phyloP scores from a whole-genome alignment of 2,797 vertebrate genomes.

The Artibeus jamaicensis region DNA sequence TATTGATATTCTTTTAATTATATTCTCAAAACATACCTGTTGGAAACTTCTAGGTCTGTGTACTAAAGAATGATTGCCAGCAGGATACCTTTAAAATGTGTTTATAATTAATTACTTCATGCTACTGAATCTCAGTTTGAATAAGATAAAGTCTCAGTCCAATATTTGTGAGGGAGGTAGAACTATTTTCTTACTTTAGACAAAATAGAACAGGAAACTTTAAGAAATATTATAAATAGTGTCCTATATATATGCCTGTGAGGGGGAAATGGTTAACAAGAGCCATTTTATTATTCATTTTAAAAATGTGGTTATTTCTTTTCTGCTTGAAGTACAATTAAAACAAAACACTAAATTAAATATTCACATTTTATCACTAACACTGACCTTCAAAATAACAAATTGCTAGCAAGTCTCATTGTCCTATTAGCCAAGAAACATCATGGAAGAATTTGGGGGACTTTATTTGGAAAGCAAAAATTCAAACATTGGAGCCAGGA shows the following conservation, averaged over 20 bases:
- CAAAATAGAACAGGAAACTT: neutral
- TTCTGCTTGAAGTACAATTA: neutral
- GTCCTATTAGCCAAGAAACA: neutral
- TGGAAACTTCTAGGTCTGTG: neutral
- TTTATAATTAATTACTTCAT: conserved; percentile 1
- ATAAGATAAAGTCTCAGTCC: neutral
- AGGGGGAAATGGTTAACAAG: neutral
- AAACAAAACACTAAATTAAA: neutral
- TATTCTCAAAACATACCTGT: neutral
- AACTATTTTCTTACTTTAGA: neutral
- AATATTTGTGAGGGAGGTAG: neutral
- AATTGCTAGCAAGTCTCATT: neutral
- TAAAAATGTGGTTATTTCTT: neutral
- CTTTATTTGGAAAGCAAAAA: neutral
- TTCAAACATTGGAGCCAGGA: neutral
- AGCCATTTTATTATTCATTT: neutral
- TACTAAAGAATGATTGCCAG: neutral
- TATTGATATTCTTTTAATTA: conserved; percentile 7
- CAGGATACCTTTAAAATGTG: neutral
- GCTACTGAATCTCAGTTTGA: neutral
- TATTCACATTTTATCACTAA: neutral
- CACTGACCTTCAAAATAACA: neutral
- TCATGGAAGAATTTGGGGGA: neutral
- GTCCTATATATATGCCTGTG: neutral
- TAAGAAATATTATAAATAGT: neutral